These are phyloP conservation scores for Meteorus cinctellus DNA, from an alignment of 2,888 invertebrate genomes.

Conservation along the genomic window DNA sequence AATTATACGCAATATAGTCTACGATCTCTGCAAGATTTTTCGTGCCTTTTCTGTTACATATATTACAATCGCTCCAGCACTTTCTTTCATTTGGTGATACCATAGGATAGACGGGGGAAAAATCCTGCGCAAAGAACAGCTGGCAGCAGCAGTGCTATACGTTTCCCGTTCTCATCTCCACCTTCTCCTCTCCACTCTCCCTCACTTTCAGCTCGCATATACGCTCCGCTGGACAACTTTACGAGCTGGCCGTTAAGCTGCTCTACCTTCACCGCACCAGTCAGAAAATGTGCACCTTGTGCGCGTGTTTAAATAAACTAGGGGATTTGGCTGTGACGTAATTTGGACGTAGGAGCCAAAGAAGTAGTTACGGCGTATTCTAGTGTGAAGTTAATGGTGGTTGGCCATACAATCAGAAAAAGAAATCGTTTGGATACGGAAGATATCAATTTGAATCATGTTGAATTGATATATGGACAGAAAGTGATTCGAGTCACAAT, in stretches of 20 bases:
- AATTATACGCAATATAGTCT: slow-evolving; percentile 29
- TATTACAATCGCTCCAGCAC: neutral
- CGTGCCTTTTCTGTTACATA: slow-evolving; percentile 3
- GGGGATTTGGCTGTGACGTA: slow-evolving; percentile 52
- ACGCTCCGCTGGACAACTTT: slow-evolving; percentile 43
- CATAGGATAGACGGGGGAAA: neutral
- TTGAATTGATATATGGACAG: too few species aligned
- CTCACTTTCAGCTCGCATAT: slow-evolving; percentile 49
- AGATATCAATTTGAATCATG: too few species aligned
- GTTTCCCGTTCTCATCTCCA: slow-evolving; percentile 41
- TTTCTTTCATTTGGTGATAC: neutral
- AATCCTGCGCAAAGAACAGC: slow-evolving; percentile 7
- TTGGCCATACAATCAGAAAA: neutral
- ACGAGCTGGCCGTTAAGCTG: slow-evolving; percentile 51
- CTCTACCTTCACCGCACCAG: slow-evolving; percentile 22
- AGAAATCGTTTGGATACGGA: neutral
- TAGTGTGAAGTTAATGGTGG: neutral
- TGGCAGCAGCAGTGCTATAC: slow-evolving; percentile 46
- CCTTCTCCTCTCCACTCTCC: neutral
- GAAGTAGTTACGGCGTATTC: slow-evolving; percentile 5
- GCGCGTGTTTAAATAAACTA: slow-evolving; percentile 53
- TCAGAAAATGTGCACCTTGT: slow-evolving; percentile 42
- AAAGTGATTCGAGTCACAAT: too few species aligned
- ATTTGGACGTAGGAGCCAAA: slow-evolving; percentile 44
- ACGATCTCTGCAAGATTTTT: slow-evolving; percentile 44